Percentiles rank a stretch among this genome's conserved stretches.
phyloP scores from a whole-genome alignment of 2,797 vertebrate genomes.

The Bryconaethiops microstoma region DNA sequence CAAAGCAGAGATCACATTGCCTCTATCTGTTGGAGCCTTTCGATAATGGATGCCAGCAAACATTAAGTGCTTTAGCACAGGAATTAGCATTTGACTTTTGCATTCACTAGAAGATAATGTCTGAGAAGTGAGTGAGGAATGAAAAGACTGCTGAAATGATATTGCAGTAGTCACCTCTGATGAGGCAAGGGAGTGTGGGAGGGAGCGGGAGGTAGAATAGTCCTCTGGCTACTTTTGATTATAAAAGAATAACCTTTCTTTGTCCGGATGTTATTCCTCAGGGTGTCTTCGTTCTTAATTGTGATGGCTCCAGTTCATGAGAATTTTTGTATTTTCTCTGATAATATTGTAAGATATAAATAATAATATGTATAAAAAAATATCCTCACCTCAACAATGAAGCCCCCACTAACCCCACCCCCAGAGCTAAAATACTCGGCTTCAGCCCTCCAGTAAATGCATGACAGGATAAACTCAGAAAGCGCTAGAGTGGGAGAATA shows the following conservation, averaged over 20 bases:
- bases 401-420: too few relatives aligned
- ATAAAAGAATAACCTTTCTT: conserved; percentile 45
- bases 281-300: background rate
- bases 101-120: conserved; percentile 66
- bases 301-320: conserved; percentile 12
- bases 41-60: conserved; percentile 72
- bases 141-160: conserved; percentile 61
- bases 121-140: conserved; percentile 53
- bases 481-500: conserved; percentile 36
- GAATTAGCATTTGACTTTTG: conserved; percentile 71
- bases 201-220: conserved; percentile 37
- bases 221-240: conserved; percentile 42
- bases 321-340: conserved; percentile 41
- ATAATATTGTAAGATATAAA: conserved; percentile 38
- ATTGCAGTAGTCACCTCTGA: conserved; percentile 56
- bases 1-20: conserved; percentile 46
- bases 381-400: background rate
- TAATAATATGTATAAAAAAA: background rate
- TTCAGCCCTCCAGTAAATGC: conserved; percentile 40
- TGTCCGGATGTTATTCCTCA: conserved; percentile 31
- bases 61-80: conserved; percentile 69
- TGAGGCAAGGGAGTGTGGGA: conserved; percentile 35
- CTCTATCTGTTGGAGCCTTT: conserved; percentile 51
- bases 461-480: conserved; percentile 42
- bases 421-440: conserved; percentile 14